Evolutionary conservation across 2,888 invertebrate genomes (phyloP).

Genomic region (Rugalucina vietnamica): DNA sequence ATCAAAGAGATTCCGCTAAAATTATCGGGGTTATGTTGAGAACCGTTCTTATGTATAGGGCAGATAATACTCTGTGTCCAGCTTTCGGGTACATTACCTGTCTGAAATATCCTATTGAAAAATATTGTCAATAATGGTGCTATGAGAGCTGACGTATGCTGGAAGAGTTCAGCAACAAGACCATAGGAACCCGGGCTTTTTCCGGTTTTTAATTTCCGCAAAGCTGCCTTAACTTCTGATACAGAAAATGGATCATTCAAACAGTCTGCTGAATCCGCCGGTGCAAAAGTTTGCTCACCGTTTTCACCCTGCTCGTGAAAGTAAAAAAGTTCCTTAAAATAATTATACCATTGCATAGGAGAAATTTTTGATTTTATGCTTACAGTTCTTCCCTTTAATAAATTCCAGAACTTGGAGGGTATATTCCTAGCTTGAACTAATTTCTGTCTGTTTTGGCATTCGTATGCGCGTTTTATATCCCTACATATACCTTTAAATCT

Average conservation of each 20-base stretch:
- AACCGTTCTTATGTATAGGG: slow-evolving; percentile 29
- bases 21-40: neutral
- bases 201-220: slow-evolving; percentile 14
- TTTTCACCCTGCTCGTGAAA: neutral
- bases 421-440: neutral
- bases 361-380: neutral
- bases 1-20: slow-evolving; percentile 28
- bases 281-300: neutral
- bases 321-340: neutral
- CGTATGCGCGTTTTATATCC: neutral
- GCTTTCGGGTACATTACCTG: slow-evolving; percentile 8
- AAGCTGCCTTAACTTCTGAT: neutral
- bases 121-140: slow-evolving; percentile 1
- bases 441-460: neutral
- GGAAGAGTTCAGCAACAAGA: slow-evolving; percentile 5
- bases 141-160: neutral
- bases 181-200: slow-evolving; percentile 5
- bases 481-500: neutral
- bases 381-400: neutral
- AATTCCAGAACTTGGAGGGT: slow-evolving; percentile 1
- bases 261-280: neutral
- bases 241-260: slow-evolving; percentile 15
- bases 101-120: slow-evolving; percentile 18
- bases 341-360: neutral
- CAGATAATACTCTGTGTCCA: slow-evolving; percentile 7